Evolutionary conservation across 2,113 vertebrate species (phyloP).

Genomic region (Dolichotis patagonum): DNA sequence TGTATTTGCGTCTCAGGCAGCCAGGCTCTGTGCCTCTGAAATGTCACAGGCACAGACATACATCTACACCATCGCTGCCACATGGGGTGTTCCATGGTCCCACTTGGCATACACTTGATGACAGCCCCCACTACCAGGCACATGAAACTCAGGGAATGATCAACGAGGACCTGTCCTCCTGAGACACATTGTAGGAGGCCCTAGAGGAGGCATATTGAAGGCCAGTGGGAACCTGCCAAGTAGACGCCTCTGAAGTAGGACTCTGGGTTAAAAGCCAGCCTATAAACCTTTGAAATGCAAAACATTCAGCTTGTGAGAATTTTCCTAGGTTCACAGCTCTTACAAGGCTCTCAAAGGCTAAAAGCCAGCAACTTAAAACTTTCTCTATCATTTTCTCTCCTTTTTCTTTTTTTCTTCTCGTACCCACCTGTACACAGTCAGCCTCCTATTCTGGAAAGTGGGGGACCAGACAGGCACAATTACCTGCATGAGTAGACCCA

Average conservation of each 20-base stretch:
- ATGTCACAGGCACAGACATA: not conserved
- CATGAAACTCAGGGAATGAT: accelerated
- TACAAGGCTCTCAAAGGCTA: not conserved
- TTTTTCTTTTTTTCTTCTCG: not conserved
- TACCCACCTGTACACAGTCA: not conserved
- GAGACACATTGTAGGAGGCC: not conserved
- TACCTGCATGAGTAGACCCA: not conserved
- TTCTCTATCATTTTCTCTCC: not conserved
- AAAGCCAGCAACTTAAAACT: not conserved
- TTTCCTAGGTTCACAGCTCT: not conserved
- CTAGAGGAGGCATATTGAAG: not conserved
- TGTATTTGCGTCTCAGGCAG: not conserved
- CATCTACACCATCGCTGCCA: not conserved
- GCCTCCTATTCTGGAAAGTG: not conserved
- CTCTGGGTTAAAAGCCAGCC: not conserved
- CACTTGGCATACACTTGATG: not conserved
- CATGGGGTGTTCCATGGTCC: not conserved
- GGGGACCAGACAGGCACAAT: not conserved
- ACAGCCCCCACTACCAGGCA: not conserved
- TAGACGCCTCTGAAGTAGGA: not conserved
- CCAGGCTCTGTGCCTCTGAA: not conserved
- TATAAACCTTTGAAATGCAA: not conserved
- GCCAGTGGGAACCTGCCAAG: not conserved
- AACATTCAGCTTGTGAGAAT: not conserved
- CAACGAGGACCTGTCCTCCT: not conserved